Evolutionary conservation across 2,888 invertebrate genomes (phyloP).

Genomic region (Drosophila formosana): DNA sequence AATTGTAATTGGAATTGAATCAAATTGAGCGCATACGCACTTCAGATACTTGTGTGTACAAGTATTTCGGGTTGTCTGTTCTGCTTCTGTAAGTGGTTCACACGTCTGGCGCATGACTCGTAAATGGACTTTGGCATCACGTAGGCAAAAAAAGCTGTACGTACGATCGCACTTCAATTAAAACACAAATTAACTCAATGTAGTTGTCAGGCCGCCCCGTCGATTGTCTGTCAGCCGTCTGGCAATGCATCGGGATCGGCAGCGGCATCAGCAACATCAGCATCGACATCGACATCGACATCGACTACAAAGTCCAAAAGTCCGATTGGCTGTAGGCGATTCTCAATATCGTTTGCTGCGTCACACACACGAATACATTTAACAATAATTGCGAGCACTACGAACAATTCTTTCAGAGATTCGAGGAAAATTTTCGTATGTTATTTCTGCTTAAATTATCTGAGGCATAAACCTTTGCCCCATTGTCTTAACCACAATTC

Average conservation of each 20-base stretch:
- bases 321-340: slow-evolving; percentile 20
- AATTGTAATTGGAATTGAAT: slow-evolving; percentile 42
- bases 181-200: slow-evolving; percentile 38
- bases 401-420: neutral
- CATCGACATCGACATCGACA: slow-evolving; percentile 19
- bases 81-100: slow-evolving; percentile 39
- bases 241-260: slow-evolving; percentile 26
- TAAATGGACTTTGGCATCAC: slow-evolving; percentile 68
- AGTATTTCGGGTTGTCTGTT: slow-evolving; percentile 31
- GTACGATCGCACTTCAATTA: slow-evolving; percentile 10
- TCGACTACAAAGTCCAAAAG: slow-evolving; percentile 53
- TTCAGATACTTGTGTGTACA: slow-evolving; percentile 20
- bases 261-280: neutral
- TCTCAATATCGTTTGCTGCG: slow-evolving; percentile 55
- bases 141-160: slow-evolving; percentile 23
- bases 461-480: slow-evolving; percentile 16
- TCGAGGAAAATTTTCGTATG: slow-evolving; percentile 32
- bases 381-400: slow-evolving; percentile 25
- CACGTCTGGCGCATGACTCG: slow-evolving; percentile 76
- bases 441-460: slow-evolving; percentile 4
- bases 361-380: slow-evolving; percentile 23
- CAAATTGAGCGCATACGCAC: slow-evolving; percentile 51
- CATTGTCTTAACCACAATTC: slow-evolving; percentile 9
- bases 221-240: slow-evolving; percentile 28
- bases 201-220: slow-evolving; percentile 19